Conservation (phyloP, 2,113 vertebrate species). For the Raphicerus campestris region DNA sequence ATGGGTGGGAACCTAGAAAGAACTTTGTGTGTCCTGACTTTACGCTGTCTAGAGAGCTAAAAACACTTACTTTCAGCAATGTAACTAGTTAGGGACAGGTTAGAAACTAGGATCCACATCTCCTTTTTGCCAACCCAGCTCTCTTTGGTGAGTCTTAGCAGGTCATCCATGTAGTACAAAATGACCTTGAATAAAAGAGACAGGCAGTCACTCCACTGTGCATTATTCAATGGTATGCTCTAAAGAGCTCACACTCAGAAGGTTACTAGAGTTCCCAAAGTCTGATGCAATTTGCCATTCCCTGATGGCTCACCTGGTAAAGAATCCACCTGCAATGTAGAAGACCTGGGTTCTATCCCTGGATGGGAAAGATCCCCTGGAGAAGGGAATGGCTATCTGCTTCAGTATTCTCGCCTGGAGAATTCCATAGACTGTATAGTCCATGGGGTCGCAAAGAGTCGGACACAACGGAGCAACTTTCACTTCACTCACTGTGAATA, state of each 20-base stretch:
- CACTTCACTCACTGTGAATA: not conserved
- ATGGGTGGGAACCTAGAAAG: not conserved
- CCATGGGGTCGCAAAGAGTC: not conserved
- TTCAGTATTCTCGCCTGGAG: not conserved
- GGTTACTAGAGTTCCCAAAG: not conserved
- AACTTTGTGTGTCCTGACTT: not conserved
- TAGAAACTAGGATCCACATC: not conserved
- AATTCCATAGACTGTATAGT: not conserved
- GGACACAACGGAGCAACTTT: not conserved
- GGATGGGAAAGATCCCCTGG: not conserved
- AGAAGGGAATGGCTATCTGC: not conserved
- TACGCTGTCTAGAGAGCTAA: not conserved
- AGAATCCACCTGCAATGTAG: not conserved
- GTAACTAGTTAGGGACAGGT: not conserved
- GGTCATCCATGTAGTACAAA: not conserved
- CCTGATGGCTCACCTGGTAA: not conserved
- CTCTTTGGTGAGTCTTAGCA: not conserved
- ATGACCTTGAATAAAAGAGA: not conserved
- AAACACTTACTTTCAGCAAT: not conserved
- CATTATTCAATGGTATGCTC: not conserved
- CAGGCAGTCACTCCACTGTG: not conserved
- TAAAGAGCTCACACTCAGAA: not conserved
- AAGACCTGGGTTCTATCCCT: not conserved
- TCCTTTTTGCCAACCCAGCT: not conserved
- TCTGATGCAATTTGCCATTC: not conserved